A percentile compares a stretch with the other conserved stretches of the same genome.
These are phyloP conservation scores for Drosophila guanche DNA, from an alignment of 1,140 invertebrate genomes.

Conservation along the genomic window DNA sequence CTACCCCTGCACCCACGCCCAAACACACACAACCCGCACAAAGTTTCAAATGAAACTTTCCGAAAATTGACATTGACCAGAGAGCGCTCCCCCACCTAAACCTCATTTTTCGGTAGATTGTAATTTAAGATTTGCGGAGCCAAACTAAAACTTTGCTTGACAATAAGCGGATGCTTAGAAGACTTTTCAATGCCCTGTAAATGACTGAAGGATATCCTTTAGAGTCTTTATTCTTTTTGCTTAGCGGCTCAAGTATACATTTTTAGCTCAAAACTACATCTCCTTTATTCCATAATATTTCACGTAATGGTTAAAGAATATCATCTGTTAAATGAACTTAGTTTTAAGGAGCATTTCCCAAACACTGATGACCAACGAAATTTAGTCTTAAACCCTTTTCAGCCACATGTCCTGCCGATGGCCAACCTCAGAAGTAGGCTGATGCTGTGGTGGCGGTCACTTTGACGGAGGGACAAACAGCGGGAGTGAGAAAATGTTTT, in stretches of 20 bases:
- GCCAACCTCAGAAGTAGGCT: constrained; percentile 24
- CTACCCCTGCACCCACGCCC: constrained; percentile 11
- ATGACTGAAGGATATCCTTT: too few species aligned
- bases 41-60: constrained; percentile 57
- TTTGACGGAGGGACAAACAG: constrained; percentile 18
- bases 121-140: constrained; percentile 54
- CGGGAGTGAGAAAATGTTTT: constrained; percentile 28
- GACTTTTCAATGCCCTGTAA: constrained; percentile 21
- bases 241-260: too few species aligned
- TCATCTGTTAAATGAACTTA: background rate
- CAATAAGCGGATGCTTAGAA: background rate
- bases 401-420: too few species aligned
- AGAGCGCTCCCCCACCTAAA: constrained; percentile 11
- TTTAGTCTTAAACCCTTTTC: constrained; percentile 49
- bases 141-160: background rate
- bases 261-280: too few species aligned
- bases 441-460: constrained; percentile 22
- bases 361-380: constrained; percentile 35
- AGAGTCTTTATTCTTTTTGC: too few species aligned
- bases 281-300: too few species aligned
- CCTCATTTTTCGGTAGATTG: constrained; percentile 34
- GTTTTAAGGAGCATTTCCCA: constrained; percentile 11
- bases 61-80: constrained; percentile 59
- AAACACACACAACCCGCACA: constrained; percentile 17
- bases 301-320: too few species aligned